A percentile compares a stretch with the other conserved stretches of the same genome.
phyloP scores from a whole-genome alignment of 1,140 invertebrate species.

The Aphis craccivora region DNA sequence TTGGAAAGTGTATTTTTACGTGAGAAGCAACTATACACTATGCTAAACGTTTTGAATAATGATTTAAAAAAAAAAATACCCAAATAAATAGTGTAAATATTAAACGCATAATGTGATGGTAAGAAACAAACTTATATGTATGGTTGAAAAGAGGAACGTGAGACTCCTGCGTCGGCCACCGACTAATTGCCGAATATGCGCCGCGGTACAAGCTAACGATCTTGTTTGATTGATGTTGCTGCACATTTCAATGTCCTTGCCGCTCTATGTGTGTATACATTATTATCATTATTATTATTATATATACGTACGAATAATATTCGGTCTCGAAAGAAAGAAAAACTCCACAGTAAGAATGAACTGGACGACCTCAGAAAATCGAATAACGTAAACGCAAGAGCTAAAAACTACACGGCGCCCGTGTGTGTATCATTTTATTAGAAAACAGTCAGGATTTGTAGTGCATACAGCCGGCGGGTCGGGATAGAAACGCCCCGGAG shows the following conservation, averaged over 20 bases:
- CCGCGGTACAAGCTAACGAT: slow-evolving; percentile 44
- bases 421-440: slow-evolving; percentile 47
- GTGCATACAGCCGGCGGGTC: slow-evolving; percentile 25
- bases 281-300: slow-evolving; percentile 40
- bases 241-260: slow-evolving; percentile 54
- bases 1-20: slow-evolving; percentile 14
- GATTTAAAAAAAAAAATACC: not conserved
- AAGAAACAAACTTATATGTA: not conserved
- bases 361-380: slow-evolving; percentile 41
- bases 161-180: slow-evolving; percentile 33
- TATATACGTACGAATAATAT: slow-evolving; percentile 30
- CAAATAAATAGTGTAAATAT: slow-evolving; percentile 53
- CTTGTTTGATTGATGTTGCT: slow-evolving; percentile 57
- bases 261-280: slow-evolving; percentile 7
- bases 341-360: not conserved
- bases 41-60: slow-evolving; percentile 50
- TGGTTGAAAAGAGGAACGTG: slow-evolving; percentile 45
- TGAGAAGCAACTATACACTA: not conserved
- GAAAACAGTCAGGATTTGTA: slow-evolving; percentile 36
- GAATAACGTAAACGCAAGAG: slow-evolving; percentile 19
- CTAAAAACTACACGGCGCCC: not conserved
- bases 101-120: not conserved
- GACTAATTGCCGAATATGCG: slow-evolving; percentile 52
- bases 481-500: slow-evolving; percentile 33
- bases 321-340: slow-evolving; percentile 20